Evolutionary conservation across 2,113 vertebrate species (phyloP).

Genomic region (Salvator merianae): DNA sequence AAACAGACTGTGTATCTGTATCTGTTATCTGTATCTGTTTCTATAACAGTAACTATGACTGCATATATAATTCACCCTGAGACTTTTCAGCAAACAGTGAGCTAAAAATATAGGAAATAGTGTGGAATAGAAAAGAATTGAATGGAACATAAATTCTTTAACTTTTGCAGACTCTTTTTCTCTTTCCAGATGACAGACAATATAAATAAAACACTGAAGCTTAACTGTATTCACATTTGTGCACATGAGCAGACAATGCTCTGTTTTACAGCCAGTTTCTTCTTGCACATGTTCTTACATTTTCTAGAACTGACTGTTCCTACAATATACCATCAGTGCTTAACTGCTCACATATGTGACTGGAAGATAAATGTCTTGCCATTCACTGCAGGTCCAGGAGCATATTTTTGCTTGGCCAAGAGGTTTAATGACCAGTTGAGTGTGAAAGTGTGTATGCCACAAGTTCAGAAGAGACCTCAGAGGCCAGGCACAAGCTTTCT

Average conservation of each 20-base stretch:
- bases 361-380: neutral
- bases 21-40: no score
- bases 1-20: no score
- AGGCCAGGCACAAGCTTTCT: slow-evolving; percentile 41
- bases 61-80: no score
- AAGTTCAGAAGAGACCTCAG: slow-evolving; percentile 34
- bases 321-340: rapidly evolving
- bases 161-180: no score
- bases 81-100: no score
- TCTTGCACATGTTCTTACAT: neutral
- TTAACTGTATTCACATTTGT: neutral
- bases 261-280: neutral
- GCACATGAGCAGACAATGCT: neutral
- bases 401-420: slow-evolving; percentile 21
- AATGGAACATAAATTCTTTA: no score
- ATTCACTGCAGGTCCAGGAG: neutral
- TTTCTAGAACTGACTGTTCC: rapidly evolving
- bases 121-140: no score
- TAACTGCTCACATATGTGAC: neutral
- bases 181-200: no score
- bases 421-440: slow-evolving; percentile 44
- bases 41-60: no score
- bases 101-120: no score
- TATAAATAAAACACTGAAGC: neutral
- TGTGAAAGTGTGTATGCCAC: slow-evolving; percentile 54